Base-by-base conservation (phyloP, 2,888 invertebrate genomes). In the Torymus aiolomorphi region DNA sequence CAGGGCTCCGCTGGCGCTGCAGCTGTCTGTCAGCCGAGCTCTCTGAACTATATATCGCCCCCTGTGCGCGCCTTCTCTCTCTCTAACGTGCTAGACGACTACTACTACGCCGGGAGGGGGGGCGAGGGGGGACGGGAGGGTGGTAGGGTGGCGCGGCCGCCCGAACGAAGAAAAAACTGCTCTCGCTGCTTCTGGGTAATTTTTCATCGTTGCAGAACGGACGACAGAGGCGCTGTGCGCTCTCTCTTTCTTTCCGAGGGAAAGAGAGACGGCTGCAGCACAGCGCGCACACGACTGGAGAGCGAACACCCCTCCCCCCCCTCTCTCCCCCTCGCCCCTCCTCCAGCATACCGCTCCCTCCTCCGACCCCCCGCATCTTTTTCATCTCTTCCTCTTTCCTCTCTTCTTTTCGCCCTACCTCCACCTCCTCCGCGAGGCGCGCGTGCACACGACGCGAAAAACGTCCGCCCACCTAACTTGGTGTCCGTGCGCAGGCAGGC, bases 171-270 rank as follows among this genome's bases (percentile, higher is more conserved):
- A 85, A 86, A 86, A 87, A 86, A 86, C 82, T 85, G 84, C 85
- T 82, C 84, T 77, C 84, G 85, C 84, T 87, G 88, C 88, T 88
- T 87, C 88, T 87, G 87, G 88, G 88, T 88, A 89, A 89, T 89
- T 89, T 89, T 89, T 89, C 89, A 89, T 89, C 88, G 88, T 88
- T 88, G 88, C 88, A 87, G 85, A 86, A 86, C 87, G 86, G 84
- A 86, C 86, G 87, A 87, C 87, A 88, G 87, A 86, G 87, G 86
- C 86, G 87, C 54, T 73, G 42, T 42, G 42, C 42, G 83, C 85
- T 56, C 42, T 42, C 31, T 31, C 20, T 20, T 2, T 42, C 31
- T 31, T 83, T 54, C 20, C 79, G 71, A 56, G 76, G 66, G 71
- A 75, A 83, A 65, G 79, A 59, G 73, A 56, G 54, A 65, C 42